Percentiles rank a stretch among this genome's conserved stretches.
Conservation (phyloP, 2,797 vertebrate species). For the Propithecus perrieri region DNA sequence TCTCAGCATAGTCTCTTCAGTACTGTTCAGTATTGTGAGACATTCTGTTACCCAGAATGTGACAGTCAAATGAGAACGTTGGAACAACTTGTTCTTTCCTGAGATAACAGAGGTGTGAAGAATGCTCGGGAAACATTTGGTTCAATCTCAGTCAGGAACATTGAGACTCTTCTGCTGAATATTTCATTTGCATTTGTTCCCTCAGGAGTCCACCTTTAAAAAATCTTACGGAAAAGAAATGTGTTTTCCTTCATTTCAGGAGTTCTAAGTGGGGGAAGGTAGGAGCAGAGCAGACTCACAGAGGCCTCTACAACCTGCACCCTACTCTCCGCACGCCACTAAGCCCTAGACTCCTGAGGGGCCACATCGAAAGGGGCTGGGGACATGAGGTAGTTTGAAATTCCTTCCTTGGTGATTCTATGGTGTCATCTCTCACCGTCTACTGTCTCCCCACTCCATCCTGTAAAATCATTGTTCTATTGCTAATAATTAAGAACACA, state of each 20-base stretch:
- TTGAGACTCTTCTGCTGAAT: background rate
- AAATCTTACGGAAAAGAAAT: background rate
- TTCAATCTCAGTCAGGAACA: slow-evolving; percentile 8
- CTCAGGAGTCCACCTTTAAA: background rate
- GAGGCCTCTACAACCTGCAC: rapidly evolving
- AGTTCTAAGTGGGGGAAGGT: background rate
- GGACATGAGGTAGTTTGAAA: background rate
- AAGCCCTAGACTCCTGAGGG: background rate
- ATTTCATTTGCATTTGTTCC: slow-evolving; percentile 30
- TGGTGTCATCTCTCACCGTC: background rate
- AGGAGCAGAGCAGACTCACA: rapidly evolving
- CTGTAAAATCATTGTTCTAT: background rate
- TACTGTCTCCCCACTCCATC: rapidly evolving
- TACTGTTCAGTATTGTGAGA: background rate
- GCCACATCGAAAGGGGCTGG: rapidly evolving
- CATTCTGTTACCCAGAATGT: background rate
- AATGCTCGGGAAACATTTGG: background rate
- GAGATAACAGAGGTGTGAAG: background rate
- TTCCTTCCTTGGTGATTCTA: background rate
- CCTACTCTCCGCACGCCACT: rapidly evolving
- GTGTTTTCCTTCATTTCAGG: background rate
- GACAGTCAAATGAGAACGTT: background rate
- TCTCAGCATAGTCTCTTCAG: background rate
- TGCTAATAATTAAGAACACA: background rate
- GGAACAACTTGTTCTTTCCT: background rate